A percentile compares a stretch with the other conserved stretches of the same genome.
Evolutionary conservation across 2,888 invertebrate genomes (phyloP).

Genomic region (Agrotis segetum): DNA sequence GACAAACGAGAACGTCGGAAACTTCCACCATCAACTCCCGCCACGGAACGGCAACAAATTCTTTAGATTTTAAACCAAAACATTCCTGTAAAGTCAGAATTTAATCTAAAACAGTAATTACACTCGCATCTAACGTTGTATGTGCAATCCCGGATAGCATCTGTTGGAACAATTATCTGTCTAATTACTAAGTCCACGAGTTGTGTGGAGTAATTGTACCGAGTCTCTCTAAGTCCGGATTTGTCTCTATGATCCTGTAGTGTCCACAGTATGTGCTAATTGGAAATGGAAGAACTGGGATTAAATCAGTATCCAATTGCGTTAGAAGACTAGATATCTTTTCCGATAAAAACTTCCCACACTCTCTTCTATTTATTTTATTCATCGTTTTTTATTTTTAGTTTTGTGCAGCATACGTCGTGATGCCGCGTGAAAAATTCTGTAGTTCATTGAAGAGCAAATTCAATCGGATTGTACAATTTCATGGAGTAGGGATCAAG

Average conservation of each 20-base stretch:
- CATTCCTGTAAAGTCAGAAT: conserved; percentile 60
- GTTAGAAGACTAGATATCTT: neutral
- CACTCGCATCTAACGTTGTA: conserved; percentile 56
- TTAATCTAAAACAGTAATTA: conserved; percentile 59
- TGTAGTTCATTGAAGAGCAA: conserved; percentile 47
- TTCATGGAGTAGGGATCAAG: conserved; percentile 25
- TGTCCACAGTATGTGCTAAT: conserved; percentile 56
- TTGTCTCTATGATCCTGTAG: conserved; percentile 50
- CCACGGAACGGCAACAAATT: conserved; percentile 40
- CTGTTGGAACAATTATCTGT: conserved; percentile 61
- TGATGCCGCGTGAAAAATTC: conserved; percentile 41
- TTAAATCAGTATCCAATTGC: conserved; percentile 23
- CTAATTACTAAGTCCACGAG: conserved; percentile 57
- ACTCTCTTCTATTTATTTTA: conserved; percentile 12
- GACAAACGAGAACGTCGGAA: conserved; percentile 36
- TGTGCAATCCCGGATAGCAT: conserved; percentile 58
- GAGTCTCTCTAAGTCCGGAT: conserved; percentile 47
- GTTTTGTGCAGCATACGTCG: conserved; percentile 6
- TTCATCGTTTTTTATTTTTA: conserved; percentile 24
- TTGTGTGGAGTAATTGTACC: conserved; percentile 54
- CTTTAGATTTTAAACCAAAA: conserved; percentile 59
- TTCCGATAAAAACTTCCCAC: conserved; percentile 1
- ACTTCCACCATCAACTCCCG: conserved; percentile 33
- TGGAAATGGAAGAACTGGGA: conserved; percentile 31
- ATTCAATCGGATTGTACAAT: conserved; percentile 54